Conservation (phyloP, 2,888 invertebrate genomes). For the Ptilodon capucinus region DNA sequence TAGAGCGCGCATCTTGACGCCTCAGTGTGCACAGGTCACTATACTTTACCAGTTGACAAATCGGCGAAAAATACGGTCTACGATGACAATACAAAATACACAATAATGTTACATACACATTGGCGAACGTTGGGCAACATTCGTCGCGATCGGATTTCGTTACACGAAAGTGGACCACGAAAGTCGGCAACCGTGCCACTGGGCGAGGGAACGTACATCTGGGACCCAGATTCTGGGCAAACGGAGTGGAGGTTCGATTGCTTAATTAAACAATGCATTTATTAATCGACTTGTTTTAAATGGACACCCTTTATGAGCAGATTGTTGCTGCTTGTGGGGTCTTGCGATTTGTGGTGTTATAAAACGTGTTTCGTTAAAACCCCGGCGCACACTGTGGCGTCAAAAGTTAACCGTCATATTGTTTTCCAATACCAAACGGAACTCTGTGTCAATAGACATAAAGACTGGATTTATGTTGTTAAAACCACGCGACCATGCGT, state of each 20-base stretch:
- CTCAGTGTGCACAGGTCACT: too few species aligned
- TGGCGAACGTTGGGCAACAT: neutral
- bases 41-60: neutral
- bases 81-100: slow-evolving; percentile 20
- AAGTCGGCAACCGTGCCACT: slow-evolving; percentile 35
- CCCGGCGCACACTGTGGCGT: too few species aligned
- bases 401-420: too few species aligned
- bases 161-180: slow-evolving; percentile 38
- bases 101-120: neutral
- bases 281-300: slow-evolving; percentile 4
- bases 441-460: too few species aligned
- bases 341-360: neutral
- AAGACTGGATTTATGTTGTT: too few species aligned
- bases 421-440: too few species aligned
- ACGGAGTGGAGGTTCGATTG: slow-evolving; percentile 12
- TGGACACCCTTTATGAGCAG: neutral
- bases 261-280: slow-evolving; percentile 14
- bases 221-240: slow-evolving; percentile 10
- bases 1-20: too few species aligned
- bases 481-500: too few species aligned
- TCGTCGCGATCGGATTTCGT: slow-evolving; percentile 21
- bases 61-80: slow-evolving; percentile 5
- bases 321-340: neutral
- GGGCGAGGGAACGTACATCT: slow-evolving; percentile 32
- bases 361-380: neutral